phyloP scores from a whole-genome alignment of 2,113 vertebrate genomes.

The Gallinago jamesoni region DNA sequence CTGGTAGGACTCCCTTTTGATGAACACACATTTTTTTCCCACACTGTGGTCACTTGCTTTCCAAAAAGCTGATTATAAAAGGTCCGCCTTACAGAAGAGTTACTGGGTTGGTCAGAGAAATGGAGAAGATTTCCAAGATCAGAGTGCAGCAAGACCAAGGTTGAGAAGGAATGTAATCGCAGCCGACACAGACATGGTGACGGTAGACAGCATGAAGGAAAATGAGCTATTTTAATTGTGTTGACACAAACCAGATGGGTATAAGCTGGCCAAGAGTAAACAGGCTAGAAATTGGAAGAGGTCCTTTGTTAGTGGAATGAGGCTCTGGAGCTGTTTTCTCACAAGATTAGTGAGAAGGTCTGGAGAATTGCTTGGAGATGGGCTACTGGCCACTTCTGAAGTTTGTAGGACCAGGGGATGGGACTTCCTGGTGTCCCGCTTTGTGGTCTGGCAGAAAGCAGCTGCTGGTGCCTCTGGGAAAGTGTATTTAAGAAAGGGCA shows the following conservation, averaged over 20 bases:
- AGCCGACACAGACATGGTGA: not conserved
- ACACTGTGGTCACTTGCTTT: not conserved
- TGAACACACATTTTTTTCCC: not conserved
- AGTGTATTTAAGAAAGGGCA: not conserved
- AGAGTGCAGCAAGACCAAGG: not conserved
- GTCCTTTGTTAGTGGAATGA: not conserved
- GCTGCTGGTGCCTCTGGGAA: not conserved
- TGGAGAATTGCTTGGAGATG: not conserved
- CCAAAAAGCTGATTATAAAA: not conserved
- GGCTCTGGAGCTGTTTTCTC: not conserved
- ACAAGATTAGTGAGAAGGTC: rapidly evolving
- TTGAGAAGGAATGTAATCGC: not conserved
- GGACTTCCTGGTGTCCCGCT: not conserved
- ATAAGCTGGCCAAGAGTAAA: not conserved
- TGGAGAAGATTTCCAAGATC: not conserved
- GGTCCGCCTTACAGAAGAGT: not conserved
- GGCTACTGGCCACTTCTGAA: not conserved
- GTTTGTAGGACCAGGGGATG: not conserved
- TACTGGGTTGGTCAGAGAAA: not conserved
- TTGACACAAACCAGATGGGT: not conserved
- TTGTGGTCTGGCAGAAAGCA: not conserved
- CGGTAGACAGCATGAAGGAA: not conserved
- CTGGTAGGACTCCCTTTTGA: not conserved
- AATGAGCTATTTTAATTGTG: not conserved
- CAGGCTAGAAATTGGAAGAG: not conserved